Evolutionary conservation across 2,113 vertebrate species (phyloP).

Genomic region (Jacana jacana): DNA sequence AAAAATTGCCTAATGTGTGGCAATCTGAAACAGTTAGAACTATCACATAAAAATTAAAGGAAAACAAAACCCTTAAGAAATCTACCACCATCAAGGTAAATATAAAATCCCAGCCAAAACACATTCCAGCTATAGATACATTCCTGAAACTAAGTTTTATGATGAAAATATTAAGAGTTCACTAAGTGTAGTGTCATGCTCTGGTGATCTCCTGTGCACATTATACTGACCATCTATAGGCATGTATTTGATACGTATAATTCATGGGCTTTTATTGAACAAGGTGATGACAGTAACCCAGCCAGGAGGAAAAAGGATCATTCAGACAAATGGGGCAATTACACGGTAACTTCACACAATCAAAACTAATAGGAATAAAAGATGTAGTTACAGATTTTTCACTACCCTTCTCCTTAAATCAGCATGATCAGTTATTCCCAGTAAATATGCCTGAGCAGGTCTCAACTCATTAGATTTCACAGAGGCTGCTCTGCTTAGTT

Average conservation of each 20-base stretch:
- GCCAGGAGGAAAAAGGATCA: constrained; percentile 14
- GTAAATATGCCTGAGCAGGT: not conserved
- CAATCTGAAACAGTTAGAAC: not conserved
- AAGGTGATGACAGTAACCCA: constrained; percentile 9
- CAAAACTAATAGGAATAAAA: constrained; percentile 53
- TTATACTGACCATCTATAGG: not conserved
- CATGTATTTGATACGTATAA: not conserved
- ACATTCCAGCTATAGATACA: not conserved
- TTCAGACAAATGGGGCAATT: constrained; percentile 55
- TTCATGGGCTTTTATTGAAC: not conserved
- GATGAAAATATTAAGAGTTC: not conserved
- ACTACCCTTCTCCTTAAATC: constrained; percentile 31
- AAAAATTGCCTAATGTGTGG: not conserved
- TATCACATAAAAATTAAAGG: not conserved
- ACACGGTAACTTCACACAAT: constrained; percentile 47
- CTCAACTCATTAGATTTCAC: constrained; percentile 32
- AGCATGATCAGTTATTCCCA: constrained; percentile 29
- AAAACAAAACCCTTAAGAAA: not conserved
- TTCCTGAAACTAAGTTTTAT: not conserved
- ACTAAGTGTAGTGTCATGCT: not conserved
- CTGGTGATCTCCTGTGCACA: not conserved
- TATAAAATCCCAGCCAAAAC: not conserved
- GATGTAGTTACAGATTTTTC: constrained; percentile 34
- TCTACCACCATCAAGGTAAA: not conserved
- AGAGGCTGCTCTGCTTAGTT: constrained; percentile 15